These are phyloP conservation scores for Lasioglossum figueresi DNA, from an alignment of 2,888 invertebrate genomes.

Conservation along the genomic window DNA sequence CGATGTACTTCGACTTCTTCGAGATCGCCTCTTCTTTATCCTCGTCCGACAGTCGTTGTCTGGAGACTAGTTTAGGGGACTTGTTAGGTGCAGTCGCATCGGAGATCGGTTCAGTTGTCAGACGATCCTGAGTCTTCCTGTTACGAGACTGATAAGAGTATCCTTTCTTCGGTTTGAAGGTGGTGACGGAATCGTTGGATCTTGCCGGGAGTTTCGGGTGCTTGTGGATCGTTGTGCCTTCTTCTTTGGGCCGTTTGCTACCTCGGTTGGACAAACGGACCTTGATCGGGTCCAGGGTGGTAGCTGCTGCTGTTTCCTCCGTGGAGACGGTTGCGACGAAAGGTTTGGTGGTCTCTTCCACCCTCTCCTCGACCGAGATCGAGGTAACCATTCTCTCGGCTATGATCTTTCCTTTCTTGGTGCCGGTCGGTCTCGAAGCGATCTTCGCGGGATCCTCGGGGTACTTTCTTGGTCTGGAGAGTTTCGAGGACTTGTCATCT, in stretches of 20 bases:
- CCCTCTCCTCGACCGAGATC: conserved; percentile 50
- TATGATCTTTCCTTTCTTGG: conserved; percentile 58
- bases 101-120: background rate
- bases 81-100: conserved; percentile 28
- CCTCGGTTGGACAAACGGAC: conserved; percentile 1
- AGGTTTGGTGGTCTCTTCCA: conserved; percentile 42
- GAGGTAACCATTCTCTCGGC: conserved; percentile 60
- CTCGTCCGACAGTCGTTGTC: background rate
- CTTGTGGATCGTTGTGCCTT: background rate
- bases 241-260: conserved; percentile 42
- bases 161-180: conserved; percentile 47
- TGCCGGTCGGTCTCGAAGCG: conserved; percentile 8
- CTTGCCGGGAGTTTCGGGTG: background rate
- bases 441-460: conserved; percentile 24
- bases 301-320: conserved; percentile 43
- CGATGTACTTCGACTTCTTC: conserved; percentile 19
- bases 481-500: conserved; percentile 46
- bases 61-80: conserved; percentile 5
- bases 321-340: conserved; percentile 18
- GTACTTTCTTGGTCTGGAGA: conserved; percentile 37
- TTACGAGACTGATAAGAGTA: conserved; percentile 5
- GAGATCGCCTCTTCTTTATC: background rate
- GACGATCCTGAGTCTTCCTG: conserved; percentile 27
- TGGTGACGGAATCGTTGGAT: conserved; percentile 23
- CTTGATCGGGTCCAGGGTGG: conserved; percentile 43